A percentile compares a stretch with the other conserved stretches of the same genome.
phyloP scores from a whole-genome alignment of 2,113 vertebrate species.

The Oncorhynchus mykiss region DNA sequence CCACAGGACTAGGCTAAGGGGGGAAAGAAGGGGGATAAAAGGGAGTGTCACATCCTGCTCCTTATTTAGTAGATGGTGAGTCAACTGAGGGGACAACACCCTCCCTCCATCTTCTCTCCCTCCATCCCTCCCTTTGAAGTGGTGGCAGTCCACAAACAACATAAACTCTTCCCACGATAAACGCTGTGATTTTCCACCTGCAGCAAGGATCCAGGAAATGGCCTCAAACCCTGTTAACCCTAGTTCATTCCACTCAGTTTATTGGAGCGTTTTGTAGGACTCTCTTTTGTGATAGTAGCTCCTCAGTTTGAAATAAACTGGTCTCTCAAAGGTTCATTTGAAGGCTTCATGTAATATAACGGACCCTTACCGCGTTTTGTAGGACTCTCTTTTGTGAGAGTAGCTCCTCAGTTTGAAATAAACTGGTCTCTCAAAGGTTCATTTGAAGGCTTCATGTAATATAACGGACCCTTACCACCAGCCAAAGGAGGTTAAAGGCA shows the following conservation, averaged over 20 bases:
- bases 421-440: slow-evolving; percentile 49
- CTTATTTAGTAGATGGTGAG: slow-evolving; percentile 60
- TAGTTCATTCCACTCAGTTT: slow-evolving; percentile 53
- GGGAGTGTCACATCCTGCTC: background rate
- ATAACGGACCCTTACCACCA: too few species aligned
- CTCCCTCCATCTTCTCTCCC: slow-evolving; percentile 20
- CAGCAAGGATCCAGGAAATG: slow-evolving; percentile 59
- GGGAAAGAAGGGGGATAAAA: background rate
- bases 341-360: too few species aligned
- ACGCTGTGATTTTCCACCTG: slow-evolving; percentile 61
- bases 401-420: slow-evolving; percentile 46
- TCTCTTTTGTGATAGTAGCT: slow-evolving; percentile 55
- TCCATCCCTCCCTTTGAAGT: slow-evolving; percentile 67
- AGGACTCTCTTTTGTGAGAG: slow-evolving; percentile 56
- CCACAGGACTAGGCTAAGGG: background rate
- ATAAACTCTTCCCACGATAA: slow-evolving; percentile 67
- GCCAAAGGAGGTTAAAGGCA: too few species aligned
- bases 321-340: slow-evolving; percentile 47
- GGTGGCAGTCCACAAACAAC: slow-evolving; percentile 69
- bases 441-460: too few species aligned
- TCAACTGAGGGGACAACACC: slow-evolving; percentile 56
- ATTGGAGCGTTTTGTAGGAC: slow-evolving; percentile 65
- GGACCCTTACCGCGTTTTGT: slow-evolving; percentile 46
- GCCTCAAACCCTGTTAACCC: slow-evolving; percentile 38
- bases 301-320: slow-evolving; percentile 35